Base-by-base conservation (phyloP, 2,888 invertebrate species). In the Graphium colonna region DNA sequence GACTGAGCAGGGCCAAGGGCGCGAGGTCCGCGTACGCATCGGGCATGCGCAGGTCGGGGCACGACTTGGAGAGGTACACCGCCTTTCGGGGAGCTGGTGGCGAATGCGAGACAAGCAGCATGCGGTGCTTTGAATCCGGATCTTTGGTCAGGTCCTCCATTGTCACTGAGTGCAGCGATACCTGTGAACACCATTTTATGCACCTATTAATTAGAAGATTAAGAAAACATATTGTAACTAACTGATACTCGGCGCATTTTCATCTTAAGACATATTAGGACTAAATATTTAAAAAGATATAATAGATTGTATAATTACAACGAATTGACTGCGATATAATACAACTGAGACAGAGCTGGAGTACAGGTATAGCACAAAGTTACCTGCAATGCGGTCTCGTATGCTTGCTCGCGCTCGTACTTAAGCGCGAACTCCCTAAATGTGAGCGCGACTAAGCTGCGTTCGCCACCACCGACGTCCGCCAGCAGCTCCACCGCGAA, bases 71-170 rank as follows among this genome's bases (percentile, higher is more conserved):
- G 57, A 95, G 85, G 78, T 92, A 93, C 51, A 89, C 77, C 3
- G 91, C 83, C 61, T 75, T 88, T 62, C 73, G 84, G 64, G 73
- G 86, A 75, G 72, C 83, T 73, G 61, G 91, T 56, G 82, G 79
- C 57, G 84, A 72, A 82, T 89, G 93, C 0, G 96, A 96, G 58
- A 95, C 92, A 77, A 98, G 95, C 91, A 98, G 94, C 73, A 93
- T 93, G 31, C 97, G 92, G 80, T 96, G 95, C 64, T 93, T 93
- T 0, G 96, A 95, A 40, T 94, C 94, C 15, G 92, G 91, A 1
- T 94, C 92, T 69, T 95, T 94, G 5, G 95, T 91, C 2, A 98
- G 90, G 82, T 98, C 98, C 77, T 98, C 97, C 95, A 98, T 96
- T 2, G 95, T 91, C 16, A 98, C 92, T 0, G 97, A 96, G 61